Base-by-base conservation (phyloP, 2,888 invertebrate genomes). In the Ceramica pisi region DNA sequence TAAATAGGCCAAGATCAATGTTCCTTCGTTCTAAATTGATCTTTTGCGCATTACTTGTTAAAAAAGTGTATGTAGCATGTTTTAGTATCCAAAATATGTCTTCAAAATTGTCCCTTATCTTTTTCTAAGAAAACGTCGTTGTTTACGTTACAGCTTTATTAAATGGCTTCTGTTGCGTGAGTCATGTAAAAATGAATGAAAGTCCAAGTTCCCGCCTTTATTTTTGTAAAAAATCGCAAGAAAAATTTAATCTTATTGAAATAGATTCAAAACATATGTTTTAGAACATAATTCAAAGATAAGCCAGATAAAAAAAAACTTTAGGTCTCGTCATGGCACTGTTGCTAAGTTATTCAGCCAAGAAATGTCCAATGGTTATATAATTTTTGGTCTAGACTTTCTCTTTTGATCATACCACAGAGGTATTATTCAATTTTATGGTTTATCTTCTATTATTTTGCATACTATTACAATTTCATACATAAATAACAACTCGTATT, bases 1-100 rank as follows among this genome's bases (percentile, higher is more conserved):
- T 94, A 95, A 93, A 90, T 90, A 90, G 92, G 91, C 92, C 91
- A 94, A 94, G 92, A 93, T 92, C 91, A 93, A 92, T 93, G 92
- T 91, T 90, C 88, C 86, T 82, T 80, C 80, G 83, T 86, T 89
- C 88, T 90, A 90, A 90, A 89, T 91, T 80, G 70, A 84, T 87
- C 83, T 88, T 87, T 86, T 91, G 89, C 90, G 90, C 88, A 92
- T 82, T 86, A 86, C 66, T 80, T 73, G 70, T 68, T 78, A 78
- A 83, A 80, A 61, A 78, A 82, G 71, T 57, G 53, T 65, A 61
- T 71, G 12, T 48, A 67, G 56, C 61, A 59, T 21, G 59, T 69
- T 71, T 73, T 46, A 50, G 21, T 57, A 41, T 48, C 38, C 48
- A 67, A 72, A 76, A 71, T 66, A 75, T 46, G 64, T 41, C 50